Base-by-base conservation (phyloP, 2,113 vertebrate species). In the Rhagologus leucostigma region DNA sequence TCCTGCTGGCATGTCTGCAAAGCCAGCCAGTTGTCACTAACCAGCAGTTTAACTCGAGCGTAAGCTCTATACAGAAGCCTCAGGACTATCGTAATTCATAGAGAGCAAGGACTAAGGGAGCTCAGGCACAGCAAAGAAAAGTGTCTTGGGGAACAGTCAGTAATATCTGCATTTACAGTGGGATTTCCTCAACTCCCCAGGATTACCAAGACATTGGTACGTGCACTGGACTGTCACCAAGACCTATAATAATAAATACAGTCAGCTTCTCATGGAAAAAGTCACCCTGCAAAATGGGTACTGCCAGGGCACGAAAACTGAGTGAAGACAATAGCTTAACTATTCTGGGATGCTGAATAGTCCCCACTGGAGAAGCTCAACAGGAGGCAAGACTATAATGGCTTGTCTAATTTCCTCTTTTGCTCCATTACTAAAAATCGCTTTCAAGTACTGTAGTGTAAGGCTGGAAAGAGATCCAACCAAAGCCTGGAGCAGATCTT, bases 1-100 rank as follows among this genome's bases (percentile, higher is more conserved):
- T 30, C 59, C 62, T 0, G 0, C 35, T 3, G 4, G 53, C 53
- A 83, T 4, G 23, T 57, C 55, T 65, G 37, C 39, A 73, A 60
- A 90, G 35, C 44, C 60, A 81, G 29, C 1, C 7, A 35, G 53
- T 24, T 80, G 16, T 29, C 55, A 57, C 55, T 57, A 74, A 59
- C 39, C 13, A 87, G 69, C 53, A 84, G n/a, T 35, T 67, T 81
- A 81, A 68, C 64, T 50, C 3, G 2, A 74, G 64, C 21, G 30
- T 27, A 24, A 50, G 21, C 20, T 50, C 41, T 27, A 39, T 0
- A 0, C 32, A 82, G 52, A 71, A 87, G 39, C 26, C 60, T 47
- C 52, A 91, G 35, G 60, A 27, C 21, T 11, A 24, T 4, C 17
- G 22, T 19, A 44, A 41, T 8, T 82, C 39, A 77, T 1, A 64